Conservation (phyloP, 2,797 vertebrate genomes). For the Petrocephalus sullivani region DNA sequence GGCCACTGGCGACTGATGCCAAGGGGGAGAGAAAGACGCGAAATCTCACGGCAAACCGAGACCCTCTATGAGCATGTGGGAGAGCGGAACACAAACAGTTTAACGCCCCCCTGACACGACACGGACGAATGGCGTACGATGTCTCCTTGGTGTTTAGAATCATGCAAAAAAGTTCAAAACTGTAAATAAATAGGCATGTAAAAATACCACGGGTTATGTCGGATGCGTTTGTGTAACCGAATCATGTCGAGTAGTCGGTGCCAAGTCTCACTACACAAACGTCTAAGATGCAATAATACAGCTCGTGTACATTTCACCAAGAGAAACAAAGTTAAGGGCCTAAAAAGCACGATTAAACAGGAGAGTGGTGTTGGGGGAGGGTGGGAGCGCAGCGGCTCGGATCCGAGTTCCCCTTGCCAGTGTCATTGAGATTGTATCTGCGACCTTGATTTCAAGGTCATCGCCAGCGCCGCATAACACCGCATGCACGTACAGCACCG, state of each 20-base stretch:
- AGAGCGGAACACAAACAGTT: slow-evolving; percentile 22
- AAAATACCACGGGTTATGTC: not conserved
- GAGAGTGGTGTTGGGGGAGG: not conserved
- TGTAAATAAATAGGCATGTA: not conserved
- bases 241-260: not conserved
- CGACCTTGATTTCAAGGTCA: slow-evolving; percentile 75
- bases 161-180: not conserved
- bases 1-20: slow-evolving; percentile 40
- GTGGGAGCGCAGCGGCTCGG: slow-evolving; percentile 13
- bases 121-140: not conserved
- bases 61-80: slow-evolving; percentile 26
- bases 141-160: not conserved
- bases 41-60: slow-evolving; percentile 33
- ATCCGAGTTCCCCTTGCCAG: slow-evolving; percentile 30
- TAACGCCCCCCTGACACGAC: not conserved
- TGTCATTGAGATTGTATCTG: slow-evolving; percentile 55
- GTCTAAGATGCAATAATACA: not conserved
- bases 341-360: not conserved
- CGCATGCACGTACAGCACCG: slow-evolving; percentile 63
- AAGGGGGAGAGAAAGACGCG: slow-evolving; percentile 26
- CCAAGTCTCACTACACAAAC: not conserved
- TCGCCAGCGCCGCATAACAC: slow-evolving; percentile 56
- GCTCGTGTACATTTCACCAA: not conserved
- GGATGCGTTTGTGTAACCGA: not conserved
- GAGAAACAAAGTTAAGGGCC: not conserved